These are phyloP conservation scores for Leucosticte australis DNA, from an alignment of 2,113 vertebrate genomes.

Conservation along the genomic window DNA sequence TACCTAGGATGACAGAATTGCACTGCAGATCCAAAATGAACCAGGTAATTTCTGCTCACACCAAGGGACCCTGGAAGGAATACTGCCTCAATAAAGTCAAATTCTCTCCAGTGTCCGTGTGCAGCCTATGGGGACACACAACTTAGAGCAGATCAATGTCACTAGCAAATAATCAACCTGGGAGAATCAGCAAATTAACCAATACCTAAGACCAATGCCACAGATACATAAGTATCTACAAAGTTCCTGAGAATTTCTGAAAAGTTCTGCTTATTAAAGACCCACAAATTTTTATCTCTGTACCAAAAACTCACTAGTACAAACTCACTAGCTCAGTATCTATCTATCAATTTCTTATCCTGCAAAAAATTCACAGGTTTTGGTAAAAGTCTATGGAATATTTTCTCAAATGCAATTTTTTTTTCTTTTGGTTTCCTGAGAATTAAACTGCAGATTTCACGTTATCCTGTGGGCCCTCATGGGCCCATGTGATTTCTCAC, in stretches of 20 bases:
- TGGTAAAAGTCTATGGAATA: background rate
- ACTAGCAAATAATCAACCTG: background rate
- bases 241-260: background rate
- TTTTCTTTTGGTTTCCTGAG: background rate
- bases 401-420: background rate
- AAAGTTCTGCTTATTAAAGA: accelerated
- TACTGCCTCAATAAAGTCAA: background rate
- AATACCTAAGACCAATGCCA: background rate
- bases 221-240: background rate
- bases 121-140: background rate
- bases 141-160: background rate
- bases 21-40: background rate
- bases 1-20: background rate
- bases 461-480: background rate
- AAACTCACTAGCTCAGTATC: background rate
- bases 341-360: background rate
- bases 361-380: background rate
- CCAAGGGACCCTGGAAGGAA: background rate
- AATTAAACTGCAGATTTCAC: background rate
- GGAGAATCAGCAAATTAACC: background rate
- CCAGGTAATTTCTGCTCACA: background rate
- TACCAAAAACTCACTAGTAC: background rate
- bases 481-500: accelerated
- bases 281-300: background rate
- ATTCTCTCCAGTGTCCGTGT: background rate